Base-by-base conservation (phyloP, 2,888 invertebrate genomes). In the Lysandra coridon region DNA sequence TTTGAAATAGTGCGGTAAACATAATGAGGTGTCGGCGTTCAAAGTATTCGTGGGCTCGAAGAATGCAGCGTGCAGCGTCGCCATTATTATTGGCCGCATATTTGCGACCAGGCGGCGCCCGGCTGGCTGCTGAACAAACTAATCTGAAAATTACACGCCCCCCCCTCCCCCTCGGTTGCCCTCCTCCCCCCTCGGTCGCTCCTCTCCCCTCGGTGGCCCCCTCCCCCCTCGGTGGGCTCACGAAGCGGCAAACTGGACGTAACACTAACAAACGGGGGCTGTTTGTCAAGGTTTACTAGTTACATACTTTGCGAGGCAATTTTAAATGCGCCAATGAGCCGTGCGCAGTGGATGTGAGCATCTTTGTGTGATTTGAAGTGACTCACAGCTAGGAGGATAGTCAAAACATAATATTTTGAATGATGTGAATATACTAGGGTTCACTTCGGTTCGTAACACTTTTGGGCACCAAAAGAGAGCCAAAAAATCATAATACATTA, bases 121-220 rank as follows among this genome's bases (percentile, higher is more conserved):
- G 83, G 86, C 88, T 88, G 87, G 89, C 88, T 88, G 86, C 92
- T 91, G 89, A 92, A 91, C 92, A 93, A 93, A 93, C 93, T 93
- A 93, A 93, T 94, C 92, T 92, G 92, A 89, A 93, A 93, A 93
- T 93, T 91, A 93, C 90, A 91, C 90, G 88, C 87, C 79, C 83
- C 10, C 84, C 79, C 81, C 78, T 81, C 80, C 83, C 79, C 77
- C 81, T 79, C 79, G 73, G 64, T 30, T 10, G 0, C 80, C 81
- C 81, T 79, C 78, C 44, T 44, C 10, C 73, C 74, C 81, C 82
- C 77, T 80, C 30, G 64, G 30, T 30, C 23, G 23, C 23, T 0
- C 23, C 23, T 23, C 23, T 23, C 23, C 23, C 23, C 37, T 37
- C 37, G 37, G 37, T 37, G 3, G 2, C 64, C 64, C 64, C 64